Conservation (phyloP, 2,888 invertebrate species). For the Phorcus lineatus region DNA sequence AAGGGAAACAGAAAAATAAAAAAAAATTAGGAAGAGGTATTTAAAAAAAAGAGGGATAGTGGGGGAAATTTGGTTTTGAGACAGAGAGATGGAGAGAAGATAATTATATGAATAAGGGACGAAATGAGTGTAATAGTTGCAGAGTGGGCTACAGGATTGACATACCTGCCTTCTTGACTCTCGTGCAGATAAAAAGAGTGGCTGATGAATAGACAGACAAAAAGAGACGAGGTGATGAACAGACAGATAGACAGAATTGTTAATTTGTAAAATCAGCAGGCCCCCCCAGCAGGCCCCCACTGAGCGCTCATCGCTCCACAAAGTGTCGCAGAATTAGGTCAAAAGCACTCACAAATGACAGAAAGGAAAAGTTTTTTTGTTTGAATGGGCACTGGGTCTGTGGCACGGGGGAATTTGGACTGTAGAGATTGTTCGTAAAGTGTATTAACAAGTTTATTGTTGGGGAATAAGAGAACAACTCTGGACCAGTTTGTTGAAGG, state of each 20-base stretch:
- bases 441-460: conserved; percentile 25
- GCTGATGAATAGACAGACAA: too few species aligned
- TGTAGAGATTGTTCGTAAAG: conserved; percentile 18
- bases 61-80: too few species aligned
- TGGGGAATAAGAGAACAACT: neutral
- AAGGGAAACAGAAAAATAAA: neutral
- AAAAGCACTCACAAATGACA: neutral
- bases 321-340: neutral
- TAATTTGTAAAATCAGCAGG: neutral
- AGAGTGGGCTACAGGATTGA: too few species aligned
- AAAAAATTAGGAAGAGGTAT: too few species aligned
- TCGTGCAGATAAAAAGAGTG: too few species aligned
- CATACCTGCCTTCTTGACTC: too few species aligned
- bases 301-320: neutral
- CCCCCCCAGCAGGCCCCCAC: neutral
- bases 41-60: too few species aligned
- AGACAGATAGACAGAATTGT: neutral
- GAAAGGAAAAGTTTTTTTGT: neutral
- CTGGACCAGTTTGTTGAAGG: conserved; percentile 1
- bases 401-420: neutral
- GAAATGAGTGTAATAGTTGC: too few species aligned
- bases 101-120: too few species aligned
- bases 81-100: too few species aligned
- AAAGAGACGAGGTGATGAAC: neutral
- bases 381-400: neutral